Conservation (phyloP, 2,888 invertebrate species). For the Drosophila atripex region DNA sequence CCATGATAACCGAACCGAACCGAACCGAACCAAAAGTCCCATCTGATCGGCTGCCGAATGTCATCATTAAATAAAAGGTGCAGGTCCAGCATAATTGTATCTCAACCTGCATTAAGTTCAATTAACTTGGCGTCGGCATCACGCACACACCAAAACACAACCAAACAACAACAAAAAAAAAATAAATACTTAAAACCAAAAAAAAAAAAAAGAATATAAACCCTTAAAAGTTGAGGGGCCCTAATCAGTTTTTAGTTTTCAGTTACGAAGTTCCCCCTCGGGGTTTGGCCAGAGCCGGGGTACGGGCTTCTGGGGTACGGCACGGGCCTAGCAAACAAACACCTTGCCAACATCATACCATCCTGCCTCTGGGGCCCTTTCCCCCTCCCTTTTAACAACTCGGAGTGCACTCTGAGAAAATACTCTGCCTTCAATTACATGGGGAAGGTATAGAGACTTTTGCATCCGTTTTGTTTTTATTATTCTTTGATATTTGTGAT, state of each 20-base stretch:
- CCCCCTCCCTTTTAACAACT: background rate
- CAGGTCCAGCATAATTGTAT: constrained; percentile 56
- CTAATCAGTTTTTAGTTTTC: constrained; percentile 39
- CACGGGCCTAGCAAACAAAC: constrained; percentile 55
- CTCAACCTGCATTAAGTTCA: constrained; percentile 58
- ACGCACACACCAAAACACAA: constrained; percentile 48
- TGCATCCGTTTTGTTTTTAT: background rate
- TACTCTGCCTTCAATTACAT: background rate
- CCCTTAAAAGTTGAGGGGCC: constrained; percentile 24
- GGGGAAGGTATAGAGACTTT: background rate
- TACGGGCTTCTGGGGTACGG: constrained; percentile 11
- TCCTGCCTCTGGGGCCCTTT: background rate
- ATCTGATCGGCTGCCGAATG: constrained; percentile 20
- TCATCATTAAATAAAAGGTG: constrained; percentile 64
- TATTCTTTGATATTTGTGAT: background rate
- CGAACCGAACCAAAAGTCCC: background rate
- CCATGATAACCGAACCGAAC: no score
- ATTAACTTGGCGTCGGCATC: constrained; percentile 52
- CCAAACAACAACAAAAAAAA: background rate
- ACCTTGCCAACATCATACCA: constrained; percentile 47
- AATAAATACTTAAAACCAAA: background rate
- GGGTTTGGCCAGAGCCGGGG: background rate
- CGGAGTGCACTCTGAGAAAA: background rate
- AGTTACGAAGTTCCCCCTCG: constrained; percentile 11
- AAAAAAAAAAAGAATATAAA: constrained; percentile 4